Evolutionary conservation across 2,888 invertebrate genomes (phyloP), one percentile per base, ranked within the genome.

Genomic region (Pseudococcus longispinus): DNA sequence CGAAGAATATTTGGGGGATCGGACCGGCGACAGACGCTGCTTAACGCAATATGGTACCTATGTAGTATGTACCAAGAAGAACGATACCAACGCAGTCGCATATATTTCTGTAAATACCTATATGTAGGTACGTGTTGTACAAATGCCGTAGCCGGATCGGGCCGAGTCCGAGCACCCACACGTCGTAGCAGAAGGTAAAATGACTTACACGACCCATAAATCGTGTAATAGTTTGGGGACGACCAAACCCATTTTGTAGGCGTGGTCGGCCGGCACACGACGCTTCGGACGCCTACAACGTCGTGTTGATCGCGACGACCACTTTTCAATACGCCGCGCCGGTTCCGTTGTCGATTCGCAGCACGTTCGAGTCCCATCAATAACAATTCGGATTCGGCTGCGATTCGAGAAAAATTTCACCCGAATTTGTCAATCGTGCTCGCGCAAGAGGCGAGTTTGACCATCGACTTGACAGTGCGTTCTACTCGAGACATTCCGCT

Each of bases 211-310:
- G 32, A n/a, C 4, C 74, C 26, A 74, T 74, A 74, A 74, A 74
- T 74, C 74, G 74, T 74, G 37, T 32, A 37, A 74, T 32, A n/a
- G 32, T 74, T 74, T 74, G 74, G 74, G 32, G 74, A 74, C 74
- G 26, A 74, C 74, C 74, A n/a, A 74, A 37, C 74, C 74, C 74
- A 74, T 74, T 74, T 74, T 18, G 74, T 65, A 26, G 74, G 74
- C 74, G 74, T 74, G 74, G 65, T 32, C 74, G 29, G n/a, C 18
- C 6, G n/a, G 74, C 26, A 74, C 37, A 74, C 74, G 65, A 26
- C 74, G 74, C 29, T 74, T 15, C 13, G 32, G 74, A 74, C 32
- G 74, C 74, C 74, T 32, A 74, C 74, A 32, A 26, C 65, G 65
- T 65, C 65, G 65, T 65, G 26, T 32, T 74, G 29, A 32, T 32